Conservation (phyloP, 2,888 invertebrate genomes). For the Leucoptera coffeella region DNA sequence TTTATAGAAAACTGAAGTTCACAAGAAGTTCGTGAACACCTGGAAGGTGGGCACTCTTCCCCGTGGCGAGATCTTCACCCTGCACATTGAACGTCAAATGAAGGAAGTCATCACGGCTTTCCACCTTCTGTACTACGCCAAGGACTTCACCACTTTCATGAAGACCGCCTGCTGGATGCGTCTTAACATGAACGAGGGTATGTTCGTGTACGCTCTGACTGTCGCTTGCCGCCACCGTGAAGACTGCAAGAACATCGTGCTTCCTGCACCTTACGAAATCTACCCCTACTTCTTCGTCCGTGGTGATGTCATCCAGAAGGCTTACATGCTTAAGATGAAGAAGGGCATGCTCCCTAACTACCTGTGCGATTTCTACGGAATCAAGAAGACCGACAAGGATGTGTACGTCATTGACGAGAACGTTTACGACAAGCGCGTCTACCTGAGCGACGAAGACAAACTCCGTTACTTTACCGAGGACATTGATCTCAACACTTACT, state of each 20-base stretch:
- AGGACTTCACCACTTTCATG: constrained; percentile 43
- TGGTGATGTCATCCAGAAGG: constrained; percentile 55
- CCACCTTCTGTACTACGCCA: constrained; percentile 47
- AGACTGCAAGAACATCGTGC: constrained; percentile 39
- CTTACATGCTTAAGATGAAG: constrained; percentile 45
- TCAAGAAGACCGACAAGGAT: constrained; percentile 39
- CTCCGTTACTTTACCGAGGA: constrained; percentile 63
- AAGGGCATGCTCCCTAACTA: constrained; percentile 34
- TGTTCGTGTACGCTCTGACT: constrained; percentile 51
- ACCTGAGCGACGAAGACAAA: constrained; percentile 46
- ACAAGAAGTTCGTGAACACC: constrained; percentile 48
- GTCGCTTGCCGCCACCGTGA: constrained; percentile 46
- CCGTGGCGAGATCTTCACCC: constrained; percentile 43
- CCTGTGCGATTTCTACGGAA: constrained; percentile 44
- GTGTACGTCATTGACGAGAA: constrained; percentile 60
- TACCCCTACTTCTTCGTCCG: constrained; percentile 63
- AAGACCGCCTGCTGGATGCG: constrained; percentile 48
- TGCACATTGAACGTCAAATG: constrained; percentile 39
- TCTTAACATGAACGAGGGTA: constrained; percentile 45
- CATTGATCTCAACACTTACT: constrained; percentile 57
- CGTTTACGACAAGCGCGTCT: constrained; percentile 52
- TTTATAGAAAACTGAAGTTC: constrained; percentile 48
- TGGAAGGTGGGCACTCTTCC: constrained; percentile 52
- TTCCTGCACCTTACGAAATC: constrained; percentile 54
- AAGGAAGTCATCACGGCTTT: constrained; percentile 45